These are phyloP conservation scores for Drosophila parvula DNA, from an alignment of 1,140 invertebrate species.

Conservation along the genomic window DNA sequence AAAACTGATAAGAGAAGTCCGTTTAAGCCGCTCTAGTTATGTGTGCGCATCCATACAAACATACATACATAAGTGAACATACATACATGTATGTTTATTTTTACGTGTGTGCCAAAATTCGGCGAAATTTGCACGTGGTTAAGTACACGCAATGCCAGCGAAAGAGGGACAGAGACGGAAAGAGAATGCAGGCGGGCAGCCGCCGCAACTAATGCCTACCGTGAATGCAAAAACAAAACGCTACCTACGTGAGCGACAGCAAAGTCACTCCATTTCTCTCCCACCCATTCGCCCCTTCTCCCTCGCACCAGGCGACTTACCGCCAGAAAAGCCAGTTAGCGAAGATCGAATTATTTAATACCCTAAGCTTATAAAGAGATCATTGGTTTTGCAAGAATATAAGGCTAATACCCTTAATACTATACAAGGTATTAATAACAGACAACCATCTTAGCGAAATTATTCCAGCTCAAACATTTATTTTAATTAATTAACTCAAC, in stretches of 20 bases:
- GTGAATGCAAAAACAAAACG: constrained; percentile 57
- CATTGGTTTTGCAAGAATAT: too few species aligned
- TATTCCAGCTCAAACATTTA: too few species aligned
- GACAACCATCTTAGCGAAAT: neutral
- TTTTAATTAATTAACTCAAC: too few species aligned
- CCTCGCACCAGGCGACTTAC: constrained; percentile 12
- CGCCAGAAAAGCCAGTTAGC: neutral
- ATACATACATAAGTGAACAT: neutral
- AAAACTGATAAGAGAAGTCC: constrained; percentile 52
- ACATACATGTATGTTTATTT: neutral
- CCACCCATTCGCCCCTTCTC: constrained; percentile 4
- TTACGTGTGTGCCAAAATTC: constrained; percentile 28
- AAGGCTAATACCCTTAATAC: too few species aligned
- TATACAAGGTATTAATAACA: too few species aligned
- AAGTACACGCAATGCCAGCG: constrained; percentile 29
- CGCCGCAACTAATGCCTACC: constrained; percentile 1
- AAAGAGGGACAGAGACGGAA: constrained; percentile 1
- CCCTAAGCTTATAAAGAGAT: neutral
- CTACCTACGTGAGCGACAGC: constrained; percentile 71
- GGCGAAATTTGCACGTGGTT: constrained; percentile 65
- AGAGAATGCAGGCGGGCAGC: constrained; percentile 16
- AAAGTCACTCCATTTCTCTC: constrained; percentile 18
- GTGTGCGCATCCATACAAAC: neutral
- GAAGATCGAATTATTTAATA: constrained; percentile 16
- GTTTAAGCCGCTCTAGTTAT: constrained; percentile 26